Percentiles rank a stretch among this genome's conserved stretches.
These are phyloP conservation scores for Pomatorhinus ruficollis DNA, from an alignment of 2,113 vertebrate species.

Conservation along the genomic window DNA sequence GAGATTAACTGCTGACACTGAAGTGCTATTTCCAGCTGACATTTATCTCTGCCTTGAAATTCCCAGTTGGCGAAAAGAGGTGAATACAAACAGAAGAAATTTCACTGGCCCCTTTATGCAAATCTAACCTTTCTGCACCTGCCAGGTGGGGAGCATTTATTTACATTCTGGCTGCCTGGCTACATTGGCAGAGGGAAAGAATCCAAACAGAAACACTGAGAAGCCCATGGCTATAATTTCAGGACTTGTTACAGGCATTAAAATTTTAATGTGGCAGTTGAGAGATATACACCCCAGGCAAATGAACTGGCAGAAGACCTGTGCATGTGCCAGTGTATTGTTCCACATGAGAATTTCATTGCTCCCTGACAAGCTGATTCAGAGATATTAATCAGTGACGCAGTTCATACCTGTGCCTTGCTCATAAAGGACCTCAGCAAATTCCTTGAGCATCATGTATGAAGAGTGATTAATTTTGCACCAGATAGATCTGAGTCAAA, in stretches of 20 bases:
- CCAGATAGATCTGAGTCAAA: neutral
- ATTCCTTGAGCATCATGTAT: neutral
- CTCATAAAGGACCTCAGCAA: neutral
- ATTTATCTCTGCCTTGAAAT: constrained; percentile 40
- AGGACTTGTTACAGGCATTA: neutral
- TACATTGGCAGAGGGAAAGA: neutral
- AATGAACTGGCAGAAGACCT: neutral
- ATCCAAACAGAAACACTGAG: neutral
- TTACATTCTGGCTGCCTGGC: neutral
- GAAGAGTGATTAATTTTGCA: neutral
- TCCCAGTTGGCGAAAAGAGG: neutral
- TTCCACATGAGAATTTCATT: neutral
- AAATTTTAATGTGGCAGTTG: neutral
- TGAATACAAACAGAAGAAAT: constrained; percentile 46
- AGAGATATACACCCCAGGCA: neutral
- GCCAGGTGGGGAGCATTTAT: constrained; percentile 1
- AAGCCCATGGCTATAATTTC: neutral
- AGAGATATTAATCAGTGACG: neutral
- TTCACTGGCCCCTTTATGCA: constrained; percentile 19
- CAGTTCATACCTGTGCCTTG: neutral
- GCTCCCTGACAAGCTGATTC: neutral
- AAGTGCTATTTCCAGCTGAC: constrained; percentile 48
- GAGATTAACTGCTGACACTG: neutral
- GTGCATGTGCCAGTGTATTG: neutral
- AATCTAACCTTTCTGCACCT: constrained; percentile 62